Conservation (phyloP, 2,113 vertebrate species). For the Eulemur macaco region DNA sequence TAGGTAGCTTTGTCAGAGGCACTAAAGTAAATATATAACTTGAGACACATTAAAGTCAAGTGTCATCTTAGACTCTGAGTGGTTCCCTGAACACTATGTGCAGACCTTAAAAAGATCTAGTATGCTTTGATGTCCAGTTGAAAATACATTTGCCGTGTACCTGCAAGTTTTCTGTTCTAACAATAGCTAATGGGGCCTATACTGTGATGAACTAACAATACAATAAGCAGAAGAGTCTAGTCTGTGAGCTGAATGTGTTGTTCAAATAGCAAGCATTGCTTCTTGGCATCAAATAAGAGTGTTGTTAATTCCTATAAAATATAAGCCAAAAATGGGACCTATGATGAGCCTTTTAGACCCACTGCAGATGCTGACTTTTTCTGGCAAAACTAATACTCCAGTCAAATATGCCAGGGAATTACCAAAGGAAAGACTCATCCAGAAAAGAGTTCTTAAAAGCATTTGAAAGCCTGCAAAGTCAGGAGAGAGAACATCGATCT, state of each 20-base stretch:
- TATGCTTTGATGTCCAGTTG: not conserved
- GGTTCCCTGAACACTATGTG: not conserved
- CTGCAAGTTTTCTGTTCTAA: not conserved
- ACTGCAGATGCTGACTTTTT: not conserved
- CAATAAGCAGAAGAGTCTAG: not conserved
- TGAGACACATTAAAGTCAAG: constrained; percentile 39
- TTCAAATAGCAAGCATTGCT: constrained; percentile 28
- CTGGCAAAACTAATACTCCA: constrained; percentile 12
- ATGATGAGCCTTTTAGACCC: not conserved
- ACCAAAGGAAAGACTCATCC: constrained; percentile 27
- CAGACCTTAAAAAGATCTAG: not conserved
- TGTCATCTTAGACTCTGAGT: not conserved
- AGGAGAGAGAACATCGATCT: not conserved
- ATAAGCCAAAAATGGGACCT: not conserved
- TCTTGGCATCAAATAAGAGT: not conserved
- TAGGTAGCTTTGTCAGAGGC: not conserved
- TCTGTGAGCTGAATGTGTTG: not conserved
- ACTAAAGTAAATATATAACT: constrained; percentile 42
- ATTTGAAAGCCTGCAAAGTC: constrained; percentile 10
- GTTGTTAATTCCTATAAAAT: not conserved
- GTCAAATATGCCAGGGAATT: not conserved
- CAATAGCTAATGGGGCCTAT: not conserved
- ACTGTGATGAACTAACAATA: not conserved
- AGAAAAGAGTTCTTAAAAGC: not conserved
- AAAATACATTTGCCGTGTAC: constrained; percentile 14